A percentile compares a stretch with the other conserved stretches of the same genome.
phyloP scores from a whole-genome alignment of 2,113 vertebrate genomes.

The Hystrix brachyura region DNA sequence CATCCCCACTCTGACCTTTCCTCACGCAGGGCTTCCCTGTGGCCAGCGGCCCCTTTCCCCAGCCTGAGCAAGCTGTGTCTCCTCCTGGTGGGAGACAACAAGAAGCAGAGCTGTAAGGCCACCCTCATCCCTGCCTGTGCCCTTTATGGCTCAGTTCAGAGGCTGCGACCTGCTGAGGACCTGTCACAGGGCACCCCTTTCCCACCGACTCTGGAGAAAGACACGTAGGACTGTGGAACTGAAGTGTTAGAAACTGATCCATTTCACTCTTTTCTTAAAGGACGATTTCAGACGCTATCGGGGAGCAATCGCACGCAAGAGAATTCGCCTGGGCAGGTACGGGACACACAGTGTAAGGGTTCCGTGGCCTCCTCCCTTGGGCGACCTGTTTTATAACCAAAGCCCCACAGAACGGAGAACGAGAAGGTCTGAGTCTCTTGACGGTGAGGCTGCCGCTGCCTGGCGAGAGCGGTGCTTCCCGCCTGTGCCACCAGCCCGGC shows the following conservation, averaged over 20 bases:
- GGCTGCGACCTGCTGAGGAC: background rate
- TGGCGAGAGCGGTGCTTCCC: too few relatives aligned
- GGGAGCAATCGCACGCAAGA: constrained; percentile 87
- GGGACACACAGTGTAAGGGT: background rate
- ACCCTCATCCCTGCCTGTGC: background rate
- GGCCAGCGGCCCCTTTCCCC: background rate
- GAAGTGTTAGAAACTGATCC: background rate
- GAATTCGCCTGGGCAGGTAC: constrained; percentile 89
- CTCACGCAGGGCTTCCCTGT: background rate
- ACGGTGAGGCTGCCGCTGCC: too few relatives aligned
- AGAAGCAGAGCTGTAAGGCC: background rate
- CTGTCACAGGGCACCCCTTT: background rate
- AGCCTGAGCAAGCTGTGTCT: background rate
- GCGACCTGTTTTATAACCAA: background rate
- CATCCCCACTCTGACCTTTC: background rate
- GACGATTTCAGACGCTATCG: constrained; percentile 87
- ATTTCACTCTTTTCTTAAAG: constrained; percentile 80
- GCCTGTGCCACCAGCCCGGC: too few relatives aligned
- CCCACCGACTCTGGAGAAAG: background rate
- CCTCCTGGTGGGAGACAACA: background rate
- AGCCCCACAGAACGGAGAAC: background rate
- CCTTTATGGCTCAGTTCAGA: background rate
- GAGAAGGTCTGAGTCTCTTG: background rate
- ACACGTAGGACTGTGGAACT: background rate
- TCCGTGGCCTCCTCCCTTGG: background rate